A percentile compares a stretch with the other conserved stretches of the same genome.
These are phyloP conservation scores for Halocynthia roretzi DNA, from an alignment of 23 tunicate species.

Conservation along the genomic window DNA sequence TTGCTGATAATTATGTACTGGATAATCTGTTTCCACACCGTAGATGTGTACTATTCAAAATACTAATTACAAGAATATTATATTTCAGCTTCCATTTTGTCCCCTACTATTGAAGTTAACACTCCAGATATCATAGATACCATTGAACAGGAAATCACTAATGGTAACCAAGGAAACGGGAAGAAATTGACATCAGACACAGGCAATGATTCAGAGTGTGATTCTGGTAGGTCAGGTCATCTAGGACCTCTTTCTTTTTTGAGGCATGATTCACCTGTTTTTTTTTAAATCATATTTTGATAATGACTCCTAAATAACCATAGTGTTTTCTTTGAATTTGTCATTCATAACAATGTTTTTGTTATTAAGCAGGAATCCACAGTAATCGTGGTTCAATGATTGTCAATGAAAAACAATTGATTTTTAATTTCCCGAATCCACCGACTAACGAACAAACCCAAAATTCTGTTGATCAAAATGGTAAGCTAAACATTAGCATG, in stretches of 20 bases:
- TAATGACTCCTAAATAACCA: too few relatives aligned
- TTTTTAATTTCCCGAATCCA: conserved; percentile 49
- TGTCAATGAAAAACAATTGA: conserved; percentile 44
- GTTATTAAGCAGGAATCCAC: conserved; percentile 58
- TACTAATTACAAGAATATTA: too few relatives aligned
- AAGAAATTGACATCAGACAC: conserved; percentile 31
- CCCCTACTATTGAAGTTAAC: conserved; percentile 23
- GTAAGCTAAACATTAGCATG: background rate
- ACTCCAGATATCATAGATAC: conserved; percentile 5
- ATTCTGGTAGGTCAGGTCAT: conserved; percentile 42
- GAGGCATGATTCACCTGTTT: too few relatives aligned
- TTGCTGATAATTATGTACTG: too few relatives aligned
- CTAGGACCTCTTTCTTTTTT: too few relatives aligned
- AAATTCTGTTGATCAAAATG: conserved; percentile 10
- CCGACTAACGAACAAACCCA: background rate
- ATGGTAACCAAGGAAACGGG: conserved; percentile 20
- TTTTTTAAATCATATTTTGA: too few relatives aligned
- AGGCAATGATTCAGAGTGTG: conserved; percentile 92
- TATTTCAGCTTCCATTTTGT: conserved; percentile 9
- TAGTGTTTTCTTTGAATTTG: too few relatives aligned
- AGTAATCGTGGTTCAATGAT: conserved; percentile 93
- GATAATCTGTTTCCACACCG: too few relatives aligned
- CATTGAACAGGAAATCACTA: conserved; percentile 1
- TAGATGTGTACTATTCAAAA: too few relatives aligned
- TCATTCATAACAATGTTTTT: too few relatives aligned